These are phyloP conservation scores for Sarcophilus harrisii DNA, from an alignment of 2,797 vertebrate species.

Conservation along the genomic window DNA sequence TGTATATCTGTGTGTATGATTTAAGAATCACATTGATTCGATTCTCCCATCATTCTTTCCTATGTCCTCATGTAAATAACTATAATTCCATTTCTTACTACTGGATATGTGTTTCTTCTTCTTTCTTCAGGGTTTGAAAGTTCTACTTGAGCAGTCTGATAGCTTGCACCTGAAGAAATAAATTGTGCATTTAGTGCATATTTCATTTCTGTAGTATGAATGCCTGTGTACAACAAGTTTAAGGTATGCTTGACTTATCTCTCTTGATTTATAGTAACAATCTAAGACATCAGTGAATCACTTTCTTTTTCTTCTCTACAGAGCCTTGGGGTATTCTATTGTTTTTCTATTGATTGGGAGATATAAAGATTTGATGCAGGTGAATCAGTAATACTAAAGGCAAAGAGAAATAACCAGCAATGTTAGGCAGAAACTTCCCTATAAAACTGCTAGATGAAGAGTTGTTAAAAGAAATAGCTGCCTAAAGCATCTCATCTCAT, in stretches of 20 bases:
- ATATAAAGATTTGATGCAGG: conserved; percentile 34
- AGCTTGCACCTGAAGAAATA: conserved; percentile 23
- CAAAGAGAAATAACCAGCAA: conserved; percentile 10
- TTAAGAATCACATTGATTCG: background rate
- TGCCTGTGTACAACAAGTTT: conserved; percentile 36
- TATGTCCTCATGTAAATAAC: background rate
- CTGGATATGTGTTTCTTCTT: background rate
- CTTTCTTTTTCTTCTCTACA: conserved; percentile 55
- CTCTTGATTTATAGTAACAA: conserved; percentile 62
- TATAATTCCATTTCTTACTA: conserved; percentile 22
- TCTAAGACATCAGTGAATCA: background rate
- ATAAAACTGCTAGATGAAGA: conserved; percentile 49
- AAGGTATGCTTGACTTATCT: conserved; percentile 56
- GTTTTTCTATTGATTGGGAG: conserved; percentile 59
- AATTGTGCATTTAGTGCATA: conserved; percentile 23
- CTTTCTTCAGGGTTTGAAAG: conserved; percentile 48
- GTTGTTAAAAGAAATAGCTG: conserved; percentile 45
- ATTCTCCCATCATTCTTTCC: background rate
- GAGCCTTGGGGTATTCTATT: conserved; percentile 21
- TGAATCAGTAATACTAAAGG: conserved; percentile 32
- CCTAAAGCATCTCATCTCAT: conserved; percentile 63
- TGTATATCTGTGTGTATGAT: background rate
- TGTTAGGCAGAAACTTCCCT: conserved; percentile 28
- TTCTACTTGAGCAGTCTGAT: background rate
- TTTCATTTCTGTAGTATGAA: conserved; percentile 53